Percentiles rank a stretch among this genome's conserved stretches.
phyloP scores from a whole-genome alignment of 2,113 vertebrate genomes.

The Dolichallabes microphthalmus region DNA sequence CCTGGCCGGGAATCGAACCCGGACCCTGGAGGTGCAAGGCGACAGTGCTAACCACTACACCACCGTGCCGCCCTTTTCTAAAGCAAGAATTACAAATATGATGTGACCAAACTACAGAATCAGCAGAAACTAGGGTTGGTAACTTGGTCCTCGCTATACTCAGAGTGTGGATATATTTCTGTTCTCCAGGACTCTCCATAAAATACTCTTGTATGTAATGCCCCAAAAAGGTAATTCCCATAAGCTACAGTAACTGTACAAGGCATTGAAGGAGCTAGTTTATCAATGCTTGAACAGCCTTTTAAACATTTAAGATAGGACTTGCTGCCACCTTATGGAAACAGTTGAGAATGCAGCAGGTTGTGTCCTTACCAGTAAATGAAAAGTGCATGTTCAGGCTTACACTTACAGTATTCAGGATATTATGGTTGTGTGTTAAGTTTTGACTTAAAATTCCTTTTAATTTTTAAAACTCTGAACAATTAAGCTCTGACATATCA shows the following conservation, averaged over 20 bases:
- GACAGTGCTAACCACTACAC: too few species aligned
- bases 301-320: background rate
- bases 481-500: background rate
- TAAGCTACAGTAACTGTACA: background rate
- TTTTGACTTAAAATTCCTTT: background rate
- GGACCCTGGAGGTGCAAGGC: too few species aligned
- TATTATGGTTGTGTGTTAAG: background rate
- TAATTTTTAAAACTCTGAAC: background rate
- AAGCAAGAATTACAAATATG: background rate
- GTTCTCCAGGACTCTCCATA: background rate
- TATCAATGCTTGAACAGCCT: background rate
- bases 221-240: background rate
- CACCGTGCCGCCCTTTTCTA: too few species aligned
- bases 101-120: background rate
- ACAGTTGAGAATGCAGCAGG: background rate
- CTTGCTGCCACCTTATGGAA: conserved; percentile 12
- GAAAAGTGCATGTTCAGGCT: background rate
- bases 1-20: too few species aligned
- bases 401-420: background rate
- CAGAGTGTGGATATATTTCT: background rate
- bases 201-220: background rate
- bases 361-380: background rate
- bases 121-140: background rate
- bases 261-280: background rate
- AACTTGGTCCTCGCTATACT: background rate